A percentile compares a stretch with the other conserved stretches of the same genome.
Evolutionary conservation across 2,113 vertebrate genomes (phyloP).

Genomic region (Trogon surrucura): DNA sequence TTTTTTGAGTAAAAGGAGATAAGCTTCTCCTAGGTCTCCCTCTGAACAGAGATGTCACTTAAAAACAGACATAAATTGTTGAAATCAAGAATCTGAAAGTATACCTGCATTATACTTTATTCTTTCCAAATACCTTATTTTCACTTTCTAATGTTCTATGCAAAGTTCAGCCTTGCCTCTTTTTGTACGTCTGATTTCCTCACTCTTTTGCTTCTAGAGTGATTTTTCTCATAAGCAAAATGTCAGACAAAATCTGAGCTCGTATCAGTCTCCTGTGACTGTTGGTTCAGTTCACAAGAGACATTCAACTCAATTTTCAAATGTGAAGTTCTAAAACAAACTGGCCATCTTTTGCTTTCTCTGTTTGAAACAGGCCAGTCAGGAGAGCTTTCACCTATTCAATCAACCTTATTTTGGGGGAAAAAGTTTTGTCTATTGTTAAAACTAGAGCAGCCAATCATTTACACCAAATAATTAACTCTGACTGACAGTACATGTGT

Average conservation of each 20-base stretch:
- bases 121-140: not conserved
- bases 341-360: not conserved
- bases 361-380: fast-evolving
- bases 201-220: not conserved
- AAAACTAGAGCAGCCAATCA: not conserved
- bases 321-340: not conserved
- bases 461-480: not conserved
- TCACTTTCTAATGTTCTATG: not conserved
- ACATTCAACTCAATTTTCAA: not conserved
- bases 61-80: not conserved
- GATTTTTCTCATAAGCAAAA: not conserved
- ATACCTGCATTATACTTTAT: not conserved
- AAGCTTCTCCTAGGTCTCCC: fast-evolving
- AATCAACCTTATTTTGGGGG: not conserved
- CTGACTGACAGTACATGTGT: not conserved
- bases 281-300: not conserved
- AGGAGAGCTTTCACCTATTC: not conserved
- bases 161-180: not conserved
- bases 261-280: not conserved
- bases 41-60: not conserved
- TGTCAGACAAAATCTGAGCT: not conserved
- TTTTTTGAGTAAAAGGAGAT: not conserved
- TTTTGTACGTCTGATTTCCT: not conserved
- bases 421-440: fast-evolving
- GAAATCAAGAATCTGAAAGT: not conserved